Evolutionary conservation across 2,797 vertebrate species (phyloP), one percentile per base, ranked within the genome.

Genomic region (Chloroceryle inda): DNA sequence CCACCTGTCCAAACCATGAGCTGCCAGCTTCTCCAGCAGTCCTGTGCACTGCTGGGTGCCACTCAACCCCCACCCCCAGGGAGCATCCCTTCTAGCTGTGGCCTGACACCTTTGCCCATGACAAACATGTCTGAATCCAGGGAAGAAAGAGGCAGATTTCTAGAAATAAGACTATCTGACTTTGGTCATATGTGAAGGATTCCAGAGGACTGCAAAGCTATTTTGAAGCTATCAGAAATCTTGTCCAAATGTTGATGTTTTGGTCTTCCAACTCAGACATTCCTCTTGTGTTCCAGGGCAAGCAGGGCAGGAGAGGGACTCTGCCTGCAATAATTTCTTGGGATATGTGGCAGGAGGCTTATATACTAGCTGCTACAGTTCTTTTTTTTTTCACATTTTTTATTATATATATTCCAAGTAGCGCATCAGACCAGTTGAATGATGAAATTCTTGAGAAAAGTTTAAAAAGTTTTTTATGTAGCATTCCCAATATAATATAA

Each of bases 191-290:
- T 26, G 6, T 45, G 23, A 69, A 64, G 4, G 56, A 69, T 69
- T 74, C n/a, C 27, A 45, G 42, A 59, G 22, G 14, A 59, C 1
- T 59, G 45, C n/a, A 71, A 66, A 81, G 27, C 20, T 8, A 33
- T 72, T 81, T 81, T 49, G 81, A 21, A 55, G 15, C 17, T 44
- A 9, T 52, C 55, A 68, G 37, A 73, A 93, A 50, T 83, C 62
- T 47, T 59, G 26, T 73, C 50, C 8, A 5, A 35, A 44, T 0
- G 0, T 8, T 14, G 16, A 20, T 0, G 0, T 33, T 82, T 52
- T 15, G 17, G 9, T 88, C 44, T 73, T 55, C 31, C 1, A 0
- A 33, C 61, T 85, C 26, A 38, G 61, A 68, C 18, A 7, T 58
- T 44, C 47, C 42, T 67, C 17, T 56, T 74, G n/a, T 1, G 1